Base-by-base conservation (phyloP, 2,797 vertebrate species). In the Scyliorhinus canicula region DNA sequence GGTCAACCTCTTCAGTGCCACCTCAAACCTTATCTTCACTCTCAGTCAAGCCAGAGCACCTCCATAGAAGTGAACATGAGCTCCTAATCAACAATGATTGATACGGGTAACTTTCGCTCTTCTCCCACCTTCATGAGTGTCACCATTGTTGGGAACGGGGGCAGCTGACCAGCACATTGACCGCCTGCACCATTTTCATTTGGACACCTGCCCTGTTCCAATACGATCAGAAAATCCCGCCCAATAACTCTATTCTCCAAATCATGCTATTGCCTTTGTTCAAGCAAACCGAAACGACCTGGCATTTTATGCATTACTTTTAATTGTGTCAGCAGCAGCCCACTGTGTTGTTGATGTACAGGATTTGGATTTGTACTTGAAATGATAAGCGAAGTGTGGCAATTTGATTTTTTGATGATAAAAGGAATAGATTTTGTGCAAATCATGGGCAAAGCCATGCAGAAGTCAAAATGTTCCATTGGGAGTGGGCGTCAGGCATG, bases 201-300 rank as follows among this genome's bases (percentile, higher is more conserved):
- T 24, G 4, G 26, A 26, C 26, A 0, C 21, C 26, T 4, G 26
- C 65, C 3, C 24, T 6, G 26, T 69, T 6, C 65, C 65, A 24
- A 69, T 24, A 0, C 7, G 65, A 26, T 26, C 65, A 5, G 7
- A 26, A 69, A 6, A 69, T 71, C 69, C 7, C 0, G 28, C 69
- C 69, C 69, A 35, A 71, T 31, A 19, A 95, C 85, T 95, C 96
- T 95, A 3, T 44, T 95, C 85, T n/a, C 24, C 95, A 0, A 0
- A 28, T n/a, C 57, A 95, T 24, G 40, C 26, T 95, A 44, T 77
- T 95, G 88, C 95, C 95, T 93, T 96, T 96, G 95, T 96, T 95
- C 82, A 95, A 52, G n/a, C 95, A 74, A 95, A 35, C 93, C 47
- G 40, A 95, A 91, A 95, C 95, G 84, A 69, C 95, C 77, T 95